Conservation (phyloP, 2,888 invertebrate species). For the Dasypolia templi region DNA sequence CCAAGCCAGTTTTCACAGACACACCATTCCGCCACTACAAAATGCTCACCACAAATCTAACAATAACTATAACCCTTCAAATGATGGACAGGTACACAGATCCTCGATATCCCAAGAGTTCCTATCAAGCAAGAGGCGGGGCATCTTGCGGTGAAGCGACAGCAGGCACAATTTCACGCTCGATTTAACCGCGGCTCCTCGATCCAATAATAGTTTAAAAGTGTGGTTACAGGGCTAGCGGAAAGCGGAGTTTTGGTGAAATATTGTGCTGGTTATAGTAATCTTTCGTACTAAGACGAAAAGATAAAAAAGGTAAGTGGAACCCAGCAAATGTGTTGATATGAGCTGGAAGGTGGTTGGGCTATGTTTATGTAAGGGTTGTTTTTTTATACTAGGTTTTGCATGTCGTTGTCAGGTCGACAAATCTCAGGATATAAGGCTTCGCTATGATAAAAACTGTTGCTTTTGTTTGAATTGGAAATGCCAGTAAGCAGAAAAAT, state of each 20-base stretch:
- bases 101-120: slow-evolving; percentile 16
- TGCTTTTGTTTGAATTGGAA: not conserved
- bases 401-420: not conserved
- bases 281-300: not conserved
- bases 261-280: not conserved
- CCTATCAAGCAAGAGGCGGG: slow-evolving; percentile 8
- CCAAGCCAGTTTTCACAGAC: not conserved
- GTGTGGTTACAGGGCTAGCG: slow-evolving; percentile 20
- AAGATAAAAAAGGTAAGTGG: not conserved
- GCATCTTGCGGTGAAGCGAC: slow-evolving; percentile 36
- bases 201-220: slow-evolving; percentile 60
- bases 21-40: not conserved
- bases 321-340: not conserved
- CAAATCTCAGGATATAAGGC: not conserved
- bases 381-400: not conserved
- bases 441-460: not conserved
- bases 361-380: not conserved
- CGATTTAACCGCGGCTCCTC: slow-evolving; percentile 50
- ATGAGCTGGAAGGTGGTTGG: not conserved
- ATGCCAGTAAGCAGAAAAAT: no score
- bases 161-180: slow-evolving; percentile 60
- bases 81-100: slow-evolving; percentile 38
- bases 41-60: not conserved
- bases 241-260: slow-evolving; percentile 4
- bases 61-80: not conserved